Evolutionary conservation across 1,140 invertebrate species (phyloP), one percentile per base, ranked within the genome.

Genomic region (Bombus impatiens): DNA sequence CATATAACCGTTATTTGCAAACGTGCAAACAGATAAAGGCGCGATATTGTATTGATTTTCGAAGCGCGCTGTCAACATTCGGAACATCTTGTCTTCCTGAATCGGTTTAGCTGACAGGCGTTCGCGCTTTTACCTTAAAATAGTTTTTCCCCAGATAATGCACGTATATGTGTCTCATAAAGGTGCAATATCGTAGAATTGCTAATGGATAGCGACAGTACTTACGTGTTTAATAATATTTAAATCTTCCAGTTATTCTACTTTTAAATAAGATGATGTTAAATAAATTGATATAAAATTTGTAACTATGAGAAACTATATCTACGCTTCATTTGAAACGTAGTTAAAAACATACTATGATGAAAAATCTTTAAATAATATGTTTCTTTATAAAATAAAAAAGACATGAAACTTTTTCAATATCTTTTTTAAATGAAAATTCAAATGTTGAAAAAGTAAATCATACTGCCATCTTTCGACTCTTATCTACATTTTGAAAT

Each of bases 11-110:
- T 59, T 37, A n/a, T 68, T 35, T 76, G 37, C 1, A 18, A 83
- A 32, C 32, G 8, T 37, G 65, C 28, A 2, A 68, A 78, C 8
- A 78, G 37, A 18, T 65, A n/a, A 32, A n/a, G 18, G 47, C 47
- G 18, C 18, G 47, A 53, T 53, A 53, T 53, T 22, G 1, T 86
- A 86, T 86, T 82, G 85, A 86, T 86, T 86, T 82, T 44, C 72
- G 80, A 86, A 86, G 80, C 72, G 72, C 18, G n/a, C 65, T 76
- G 53, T 82, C 80, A 82, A 82, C 74, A 76, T 82, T 15, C 42
- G 42, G 22, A 67, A 78, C 22, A 70, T 84, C 82, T 78, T 84
- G 44, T 35, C 72, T 37, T 78, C 28, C 37, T 78, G 22, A 70
- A 47, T 28, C 37, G 13, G 65, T 44, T 53, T 18, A 76, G 80